These are phyloP conservation scores for Hydrotaea cyrtoneurina DNA, from an alignment of 2,888 invertebrate genomes.

Conservation along the genomic window DNA sequence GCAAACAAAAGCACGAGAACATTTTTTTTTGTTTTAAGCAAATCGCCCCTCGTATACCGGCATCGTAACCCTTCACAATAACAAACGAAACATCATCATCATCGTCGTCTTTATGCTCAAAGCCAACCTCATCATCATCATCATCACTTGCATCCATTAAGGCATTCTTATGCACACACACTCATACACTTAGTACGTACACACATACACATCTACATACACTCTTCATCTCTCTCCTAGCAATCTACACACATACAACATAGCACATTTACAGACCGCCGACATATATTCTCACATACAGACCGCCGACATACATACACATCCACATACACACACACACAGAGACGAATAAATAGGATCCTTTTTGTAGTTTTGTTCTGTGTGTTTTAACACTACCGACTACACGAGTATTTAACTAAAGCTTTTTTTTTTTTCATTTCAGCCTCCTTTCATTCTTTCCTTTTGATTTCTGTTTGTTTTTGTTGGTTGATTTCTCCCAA, in stretches of 20 bases:
- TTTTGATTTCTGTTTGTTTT: slow-evolving; percentile 57
- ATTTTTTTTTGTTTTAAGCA: no score
- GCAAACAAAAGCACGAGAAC: no score
- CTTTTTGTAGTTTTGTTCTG: slow-evolving; percentile 49
- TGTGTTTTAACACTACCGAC: slow-evolving; percentile 65
- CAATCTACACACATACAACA: background rate
- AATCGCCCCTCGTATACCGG: slow-evolving; percentile 9
- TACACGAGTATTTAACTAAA: slow-evolving; percentile 58
- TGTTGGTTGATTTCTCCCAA: slow-evolving; percentile 39
- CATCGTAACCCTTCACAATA: slow-evolving; percentile 1
- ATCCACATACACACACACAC: background rate
- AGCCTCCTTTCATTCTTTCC: slow-evolving; percentile 21
- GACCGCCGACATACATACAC: background rate
- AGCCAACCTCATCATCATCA: slow-evolving; percentile 54
- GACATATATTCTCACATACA: slow-evolving; percentile 3
- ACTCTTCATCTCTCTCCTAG: background rate
- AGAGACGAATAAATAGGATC: slow-evolving; percentile 23
- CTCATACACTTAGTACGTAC: background rate
- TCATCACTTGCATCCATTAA: slow-evolving; percentile 52
- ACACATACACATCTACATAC: background rate
- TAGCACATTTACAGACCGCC: background rate
- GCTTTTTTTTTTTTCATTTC: slow-evolving; percentile 29
- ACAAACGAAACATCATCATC: slow-evolving; percentile 8
- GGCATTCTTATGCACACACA: slow-evolving; percentile 33
- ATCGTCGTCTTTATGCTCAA: slow-evolving; percentile 53